Percentiles rank a stretch among this genome's conserved stretches.
phyloP scores from a whole-genome alignment of 2,797 vertebrate genomes.

The Pseudocheirus occidentalis region DNA sequence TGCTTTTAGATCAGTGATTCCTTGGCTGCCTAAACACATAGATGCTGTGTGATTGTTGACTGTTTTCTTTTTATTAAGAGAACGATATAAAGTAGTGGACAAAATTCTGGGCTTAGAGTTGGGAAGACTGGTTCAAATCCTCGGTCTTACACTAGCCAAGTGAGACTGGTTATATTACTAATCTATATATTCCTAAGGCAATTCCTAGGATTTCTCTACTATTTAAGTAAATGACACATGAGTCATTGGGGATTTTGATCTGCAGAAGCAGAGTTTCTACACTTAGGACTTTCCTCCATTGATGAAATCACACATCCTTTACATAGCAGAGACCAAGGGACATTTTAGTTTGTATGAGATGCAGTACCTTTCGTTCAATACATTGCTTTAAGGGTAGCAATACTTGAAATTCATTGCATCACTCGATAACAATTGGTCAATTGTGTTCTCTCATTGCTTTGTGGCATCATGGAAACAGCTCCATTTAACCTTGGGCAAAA shows the following conservation, averaged over 20 bases:
- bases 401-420: background rate
- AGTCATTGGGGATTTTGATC: background rate
- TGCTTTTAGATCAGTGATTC: background rate
- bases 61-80: background rate
- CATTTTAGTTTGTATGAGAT: background rate
- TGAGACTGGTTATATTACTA: background rate
- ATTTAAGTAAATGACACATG: background rate
- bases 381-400: conserved; percentile 25
- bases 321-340: background rate
- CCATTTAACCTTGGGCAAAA: background rate
- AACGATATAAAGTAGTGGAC: background rate
- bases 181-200: background rate
- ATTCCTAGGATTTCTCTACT: background rate
- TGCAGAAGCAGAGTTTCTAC: background rate
- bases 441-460: background rate
- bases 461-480: background rate
- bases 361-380: background rate
- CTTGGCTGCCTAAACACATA: background rate
- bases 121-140: background rate
- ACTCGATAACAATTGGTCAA: background rate
- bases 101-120: background rate
- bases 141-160: background rate
- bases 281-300: background rate
- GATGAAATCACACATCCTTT: background rate
- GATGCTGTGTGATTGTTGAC: background rate